These are phyloP conservation scores for Lamellibrachia satsuma DNA, from an alignment of 2,888 invertebrate genomes.

Conservation along the genomic window DNA sequence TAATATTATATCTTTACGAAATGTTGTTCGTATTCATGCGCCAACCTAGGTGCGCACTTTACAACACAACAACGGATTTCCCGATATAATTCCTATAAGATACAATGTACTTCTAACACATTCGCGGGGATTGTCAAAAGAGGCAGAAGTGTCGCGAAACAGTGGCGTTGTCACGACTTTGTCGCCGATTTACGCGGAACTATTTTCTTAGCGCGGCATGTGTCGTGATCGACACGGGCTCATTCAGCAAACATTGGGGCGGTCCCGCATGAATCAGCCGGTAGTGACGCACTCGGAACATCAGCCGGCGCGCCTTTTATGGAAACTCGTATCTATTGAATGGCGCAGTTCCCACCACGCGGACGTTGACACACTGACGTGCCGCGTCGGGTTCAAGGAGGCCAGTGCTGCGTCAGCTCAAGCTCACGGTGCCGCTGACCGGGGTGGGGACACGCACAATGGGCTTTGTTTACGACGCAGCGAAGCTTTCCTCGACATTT, in stretches of 20 bases:
- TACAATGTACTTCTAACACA: background rate
- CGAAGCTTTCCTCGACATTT: background rate
- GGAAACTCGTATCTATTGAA: background rate
- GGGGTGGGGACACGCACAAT: constrained; percentile 10
- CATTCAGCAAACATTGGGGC: constrained; percentile 17
- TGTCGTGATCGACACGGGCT: background rate
- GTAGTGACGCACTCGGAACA: background rate
- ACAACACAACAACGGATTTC: background rate
- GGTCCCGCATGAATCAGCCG: constrained; percentile 17
- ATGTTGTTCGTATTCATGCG: background rate
- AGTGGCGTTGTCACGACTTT: background rate
- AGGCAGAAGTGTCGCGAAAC: background rate
- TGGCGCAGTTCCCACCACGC: constrained; percentile 9
- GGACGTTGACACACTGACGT: constrained; percentile 4
- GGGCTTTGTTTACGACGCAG: constrained; percentile 13
- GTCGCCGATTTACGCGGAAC: background rate
- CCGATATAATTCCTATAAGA: background rate
- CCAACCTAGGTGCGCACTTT: constrained; percentile 17
- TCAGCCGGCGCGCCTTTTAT: constrained; percentile 17
- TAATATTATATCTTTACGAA: background rate
- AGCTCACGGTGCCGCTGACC: background rate
- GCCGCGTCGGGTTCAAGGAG: background rate
- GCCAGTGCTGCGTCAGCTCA: background rate
- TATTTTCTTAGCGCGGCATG: background rate
- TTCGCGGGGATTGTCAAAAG: background rate